Evolutionary conservation across 2,888 invertebrate species (phyloP).

Genomic region (Sarcophaga carnaria): DNA sequence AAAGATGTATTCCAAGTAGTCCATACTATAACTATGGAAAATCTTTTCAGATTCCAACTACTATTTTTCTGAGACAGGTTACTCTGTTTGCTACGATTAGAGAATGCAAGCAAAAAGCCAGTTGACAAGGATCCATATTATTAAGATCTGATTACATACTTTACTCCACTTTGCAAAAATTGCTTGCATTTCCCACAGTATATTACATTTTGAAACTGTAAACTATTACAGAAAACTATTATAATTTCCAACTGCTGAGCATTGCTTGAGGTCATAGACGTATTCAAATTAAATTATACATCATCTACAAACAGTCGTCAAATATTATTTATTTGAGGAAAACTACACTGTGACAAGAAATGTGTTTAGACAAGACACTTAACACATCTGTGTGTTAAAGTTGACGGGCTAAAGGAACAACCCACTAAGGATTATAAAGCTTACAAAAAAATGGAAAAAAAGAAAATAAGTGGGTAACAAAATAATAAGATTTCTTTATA

Average conservation of each 20-base stretch:
- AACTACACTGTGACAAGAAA: constrained; percentile 9
- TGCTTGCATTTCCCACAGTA: not conserved
- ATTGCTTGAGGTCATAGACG: constrained; percentile 61
- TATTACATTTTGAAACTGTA: not conserved
- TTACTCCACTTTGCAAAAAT: too few species aligned
- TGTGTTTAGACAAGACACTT: not conserved
- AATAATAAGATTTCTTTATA: constrained; percentile 63
- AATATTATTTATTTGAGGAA: not conserved
- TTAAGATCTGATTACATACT: too few species aligned
- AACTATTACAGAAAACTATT: not conserved
- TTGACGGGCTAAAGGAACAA: constrained; percentile 34
- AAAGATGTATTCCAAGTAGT: too few species aligned
- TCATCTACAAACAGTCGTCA: not conserved
- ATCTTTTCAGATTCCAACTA: too few species aligned
- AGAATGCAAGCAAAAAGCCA: too few species aligned
- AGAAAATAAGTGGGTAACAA: constrained; percentile 14
- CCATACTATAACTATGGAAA: too few species aligned
- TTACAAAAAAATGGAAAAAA: not conserved
- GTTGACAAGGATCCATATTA: too few species aligned
- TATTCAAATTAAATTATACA: constrained; percentile 46
- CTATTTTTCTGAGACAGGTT: too few species aligned
- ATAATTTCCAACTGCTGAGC: not conserved
- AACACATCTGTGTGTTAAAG: constrained; percentile 30
- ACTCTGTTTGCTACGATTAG: too few species aligned
- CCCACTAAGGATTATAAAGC: not conserved